Conservation (phyloP, 2,113 vertebrate genomes). For the Vulpes vulpes region DNA sequence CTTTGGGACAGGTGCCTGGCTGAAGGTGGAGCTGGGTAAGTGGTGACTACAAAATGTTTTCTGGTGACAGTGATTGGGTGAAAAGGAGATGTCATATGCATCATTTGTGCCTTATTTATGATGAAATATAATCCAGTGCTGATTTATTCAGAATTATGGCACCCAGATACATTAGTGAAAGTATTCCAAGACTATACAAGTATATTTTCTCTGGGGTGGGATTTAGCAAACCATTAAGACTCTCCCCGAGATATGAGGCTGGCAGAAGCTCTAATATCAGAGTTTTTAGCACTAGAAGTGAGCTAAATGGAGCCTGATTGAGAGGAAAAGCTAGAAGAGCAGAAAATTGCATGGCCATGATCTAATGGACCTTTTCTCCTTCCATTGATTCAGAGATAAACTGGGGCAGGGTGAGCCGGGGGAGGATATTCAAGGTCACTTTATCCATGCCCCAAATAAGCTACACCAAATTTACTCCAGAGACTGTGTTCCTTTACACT, state of each 20-base stretch:
- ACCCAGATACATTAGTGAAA: constrained; percentile 2
- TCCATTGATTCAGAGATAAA: not conserved
- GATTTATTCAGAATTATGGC: not conserved
- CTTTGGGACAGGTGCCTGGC: constrained; percentile 53
- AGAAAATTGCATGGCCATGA: not conserved
- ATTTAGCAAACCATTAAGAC: constrained; percentile 30
- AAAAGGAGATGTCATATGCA: not conserved
- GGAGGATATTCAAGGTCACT: not conserved
- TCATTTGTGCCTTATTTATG: constrained; percentile 36
- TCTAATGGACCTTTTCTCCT: not conserved
- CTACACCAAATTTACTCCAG: not conserved
- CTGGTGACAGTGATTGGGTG: not conserved
- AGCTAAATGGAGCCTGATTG: constrained; percentile 30
- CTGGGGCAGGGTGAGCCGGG: not conserved
- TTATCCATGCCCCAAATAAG: not conserved
- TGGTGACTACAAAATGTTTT: not conserved
- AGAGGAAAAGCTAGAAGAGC: not conserved
- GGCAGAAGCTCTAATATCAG: constrained; percentile 7
- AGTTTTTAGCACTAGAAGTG: constrained; percentile 26
- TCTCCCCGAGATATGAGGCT: constrained; percentile 40
- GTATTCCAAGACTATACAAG: not conserved
- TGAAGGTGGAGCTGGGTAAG: constrained; percentile 56
- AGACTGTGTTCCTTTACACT: not conserved
- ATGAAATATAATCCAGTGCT: not conserved
- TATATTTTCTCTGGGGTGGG: not conserved